Percentiles rank a stretch among this genome's conserved stretches.
Evolutionary conservation across 2,797 vertebrate species (phyloP).

Genomic region (Cygnus olor): DNA sequence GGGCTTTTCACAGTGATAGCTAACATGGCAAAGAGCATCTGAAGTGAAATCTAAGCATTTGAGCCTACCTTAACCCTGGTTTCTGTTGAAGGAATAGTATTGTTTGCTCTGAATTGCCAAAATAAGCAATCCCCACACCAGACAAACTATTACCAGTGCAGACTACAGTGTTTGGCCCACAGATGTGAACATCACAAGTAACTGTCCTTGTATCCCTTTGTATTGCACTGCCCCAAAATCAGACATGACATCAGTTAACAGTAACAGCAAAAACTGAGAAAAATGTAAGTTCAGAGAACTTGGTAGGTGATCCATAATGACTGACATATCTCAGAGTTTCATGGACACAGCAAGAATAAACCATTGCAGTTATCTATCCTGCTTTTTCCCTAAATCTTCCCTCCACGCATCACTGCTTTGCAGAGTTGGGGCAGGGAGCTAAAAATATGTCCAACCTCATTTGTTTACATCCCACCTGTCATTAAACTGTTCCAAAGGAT

Average conservation of each 20-base stretch:
- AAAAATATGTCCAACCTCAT: not conserved
- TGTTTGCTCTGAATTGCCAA: not conserved
- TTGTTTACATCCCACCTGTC: not conserved
- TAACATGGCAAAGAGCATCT: not conserved
- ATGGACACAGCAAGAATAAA: not conserved
- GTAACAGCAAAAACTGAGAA: not conserved
- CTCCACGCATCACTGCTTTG: not conserved
- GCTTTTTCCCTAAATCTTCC: not conserved
- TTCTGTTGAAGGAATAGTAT: not conserved
- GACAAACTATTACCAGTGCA: not conserved
- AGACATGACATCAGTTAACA: not conserved
- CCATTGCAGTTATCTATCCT: not conserved
- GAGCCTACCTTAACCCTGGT: not conserved
- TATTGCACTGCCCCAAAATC: not conserved
- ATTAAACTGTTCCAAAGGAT: not conserved
- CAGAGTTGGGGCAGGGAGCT: not conserved
- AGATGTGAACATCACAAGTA: not conserved
- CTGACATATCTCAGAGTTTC: not conserved
- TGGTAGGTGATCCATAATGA: not conserved
- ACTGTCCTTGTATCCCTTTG: not conserved
- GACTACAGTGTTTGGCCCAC: not conserved
- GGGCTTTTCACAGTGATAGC: not conserved
- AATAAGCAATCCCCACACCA: not conserved
- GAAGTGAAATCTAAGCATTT: not conserved
- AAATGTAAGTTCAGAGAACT: not conserved